Evolutionary conservation across 2,113 vertebrate genomes (phyloP).

Genomic region (Lycaon pictus): DNA sequence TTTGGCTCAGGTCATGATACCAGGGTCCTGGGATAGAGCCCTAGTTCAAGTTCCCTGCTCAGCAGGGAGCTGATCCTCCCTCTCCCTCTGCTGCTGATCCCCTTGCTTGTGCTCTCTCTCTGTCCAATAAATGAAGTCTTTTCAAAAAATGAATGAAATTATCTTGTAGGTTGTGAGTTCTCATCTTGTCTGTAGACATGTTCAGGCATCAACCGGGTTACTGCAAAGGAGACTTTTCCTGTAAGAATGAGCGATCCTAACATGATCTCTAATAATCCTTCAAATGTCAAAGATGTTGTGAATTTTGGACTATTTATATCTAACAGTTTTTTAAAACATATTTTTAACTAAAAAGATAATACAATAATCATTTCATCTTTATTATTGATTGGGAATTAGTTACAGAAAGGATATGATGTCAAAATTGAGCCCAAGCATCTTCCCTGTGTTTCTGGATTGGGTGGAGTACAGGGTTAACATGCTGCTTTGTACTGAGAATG

Average conservation of each 20-base stretch:
- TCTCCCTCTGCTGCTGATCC: not conserved
- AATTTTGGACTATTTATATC: not conserved
- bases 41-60: not conserved
- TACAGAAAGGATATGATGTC: slow-evolving; percentile 67
- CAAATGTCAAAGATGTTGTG: not conserved
- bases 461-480: slow-evolving; percentile 43
- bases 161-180: not conserved
- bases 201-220: not conserved
- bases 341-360: slow-evolving; percentile 2
- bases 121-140: not conserved
- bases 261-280: not conserved
- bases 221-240: not conserved
- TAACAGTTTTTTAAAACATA: not conserved
- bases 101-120: not conserved
- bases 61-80: not conserved
- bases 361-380: not conserved
- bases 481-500: slow-evolving; percentile 60
- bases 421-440: slow-evolving; percentile 69
- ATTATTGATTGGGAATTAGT: not conserved
- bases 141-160: not conserved
- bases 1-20: not conserved
- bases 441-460: slow-evolving; percentile 39
- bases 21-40: not conserved
- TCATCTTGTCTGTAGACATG: not conserved
- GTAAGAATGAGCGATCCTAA: not conserved